Conservation (phyloP, 2,888 invertebrate species). For the Nomada ruficornis region DNA sequence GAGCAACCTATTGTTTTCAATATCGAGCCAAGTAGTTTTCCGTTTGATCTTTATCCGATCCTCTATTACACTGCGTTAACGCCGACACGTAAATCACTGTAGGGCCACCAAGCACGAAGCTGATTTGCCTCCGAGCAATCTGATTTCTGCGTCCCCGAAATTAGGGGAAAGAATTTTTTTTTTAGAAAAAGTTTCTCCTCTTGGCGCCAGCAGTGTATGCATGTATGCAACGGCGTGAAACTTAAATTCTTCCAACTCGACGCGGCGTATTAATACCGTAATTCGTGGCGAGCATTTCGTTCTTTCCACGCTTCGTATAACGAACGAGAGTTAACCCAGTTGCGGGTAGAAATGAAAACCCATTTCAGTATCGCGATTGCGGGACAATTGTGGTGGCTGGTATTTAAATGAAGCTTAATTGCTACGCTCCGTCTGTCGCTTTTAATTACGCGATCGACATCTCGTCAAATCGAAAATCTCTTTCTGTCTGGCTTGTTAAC, state of each 20-base stretch:
- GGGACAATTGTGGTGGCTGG: slow-evolving; percentile 19
- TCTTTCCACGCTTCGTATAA: not conserved
- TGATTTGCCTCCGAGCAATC: not conserved
- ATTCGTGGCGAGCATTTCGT: slow-evolving; percentile 1
- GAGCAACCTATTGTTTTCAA: too few species aligned
- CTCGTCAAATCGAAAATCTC: slow-evolving; percentile 2
- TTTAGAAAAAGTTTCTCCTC: not conserved
- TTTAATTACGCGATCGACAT: slow-evolving; percentile 11
- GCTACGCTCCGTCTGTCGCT: not conserved
- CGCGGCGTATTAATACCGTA: not conserved
- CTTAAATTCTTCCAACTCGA: slow-evolving; percentile 26
- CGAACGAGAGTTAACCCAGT: slow-evolving; percentile 40
- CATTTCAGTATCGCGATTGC: slow-evolving; percentile 13
- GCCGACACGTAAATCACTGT: slow-evolving; percentile 2
- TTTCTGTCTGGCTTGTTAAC: not conserved
- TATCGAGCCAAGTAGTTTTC: too few species aligned
- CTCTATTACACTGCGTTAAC: slow-evolving; percentile 7
- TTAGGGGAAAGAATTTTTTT: too few species aligned
- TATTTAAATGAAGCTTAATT: slow-evolving; percentile 33
- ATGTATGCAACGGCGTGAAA: slow-evolving; percentile 19
- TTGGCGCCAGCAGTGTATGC: not conserved
- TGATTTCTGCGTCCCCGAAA: not conserved
- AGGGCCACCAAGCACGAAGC: not conserved
- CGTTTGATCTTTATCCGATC: not conserved
- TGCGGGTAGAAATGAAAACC: slow-evolving; percentile 9